Conservation (phyloP, 2,888 invertebrate genomes). For the Lissocephala sabroskyi region DNA sequence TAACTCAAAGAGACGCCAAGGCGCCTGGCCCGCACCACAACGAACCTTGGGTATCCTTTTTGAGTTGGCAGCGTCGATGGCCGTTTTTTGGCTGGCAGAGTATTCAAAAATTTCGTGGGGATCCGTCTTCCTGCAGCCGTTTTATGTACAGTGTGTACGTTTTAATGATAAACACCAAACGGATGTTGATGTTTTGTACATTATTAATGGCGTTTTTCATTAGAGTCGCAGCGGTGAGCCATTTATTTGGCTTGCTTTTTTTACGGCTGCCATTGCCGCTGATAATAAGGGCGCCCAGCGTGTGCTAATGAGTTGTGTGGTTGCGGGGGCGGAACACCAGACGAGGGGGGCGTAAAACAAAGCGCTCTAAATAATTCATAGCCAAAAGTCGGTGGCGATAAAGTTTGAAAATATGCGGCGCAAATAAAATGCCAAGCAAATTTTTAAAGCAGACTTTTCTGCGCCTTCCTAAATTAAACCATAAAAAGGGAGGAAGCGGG, state of each 20-base stretch:
- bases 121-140: slow-evolving; percentile 37
- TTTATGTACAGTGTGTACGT: slow-evolving; percentile 29
- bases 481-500: slow-evolving; percentile 43
- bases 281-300: slow-evolving; percentile 31
- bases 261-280: slow-evolving; percentile 25
- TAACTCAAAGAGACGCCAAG: slow-evolving; percentile 1
- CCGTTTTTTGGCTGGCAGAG: no score
- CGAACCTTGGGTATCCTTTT: no score
- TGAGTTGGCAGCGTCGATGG: no score
- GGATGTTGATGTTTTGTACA: slow-evolving; percentile 60
- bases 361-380: slow-evolving; percentile 41
- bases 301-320: slow-evolving; percentile 34
- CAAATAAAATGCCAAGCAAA: no score
- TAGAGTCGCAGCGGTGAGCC: slow-evolving; percentile 39
- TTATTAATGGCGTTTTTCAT: slow-evolving; percentile 64
- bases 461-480: slow-evolving; percentile 42
- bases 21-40: no score
- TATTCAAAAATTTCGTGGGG: no score
- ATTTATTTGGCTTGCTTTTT: slow-evolving; percentile 13
- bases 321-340: slow-evolving; percentile 1
- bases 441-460: slow-evolving; percentile 25
- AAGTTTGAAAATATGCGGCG: slow-evolving; percentile 19
- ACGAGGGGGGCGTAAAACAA: slow-evolving; percentile 12
- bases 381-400: slow-evolving; percentile 11
- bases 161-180: slow-evolving; percentile 57